A percentile compares a stretch with the other conserved stretches of the same genome.
Conservation (phyloP, 2,888 invertebrate genomes). For the Ctena decussata region DNA sequence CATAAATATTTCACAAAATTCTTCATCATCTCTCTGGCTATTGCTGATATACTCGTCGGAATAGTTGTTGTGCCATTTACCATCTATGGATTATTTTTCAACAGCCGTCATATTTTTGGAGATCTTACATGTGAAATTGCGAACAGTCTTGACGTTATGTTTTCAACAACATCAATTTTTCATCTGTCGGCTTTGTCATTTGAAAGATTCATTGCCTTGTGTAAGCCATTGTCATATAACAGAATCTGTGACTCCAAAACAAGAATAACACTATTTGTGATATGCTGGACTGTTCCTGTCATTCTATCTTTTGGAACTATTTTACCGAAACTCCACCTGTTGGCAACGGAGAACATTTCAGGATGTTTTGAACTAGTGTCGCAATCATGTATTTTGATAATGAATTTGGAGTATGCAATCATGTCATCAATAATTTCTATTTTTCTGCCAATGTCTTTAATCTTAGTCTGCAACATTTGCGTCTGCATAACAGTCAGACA, state of each 20-base stretch:
- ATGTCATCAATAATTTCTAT: constrained; percentile 23
- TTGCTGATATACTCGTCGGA: constrained; percentile 41
- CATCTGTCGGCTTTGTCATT: constrained; percentile 44
- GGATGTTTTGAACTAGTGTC: background rate
- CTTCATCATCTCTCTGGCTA: constrained; percentile 38
- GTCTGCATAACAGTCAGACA: background rate
- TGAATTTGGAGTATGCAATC: constrained; percentile 25
- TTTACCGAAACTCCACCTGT: constrained; percentile 22
- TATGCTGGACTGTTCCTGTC: constrained; percentile 23
- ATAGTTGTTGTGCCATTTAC: constrained; percentile 45
- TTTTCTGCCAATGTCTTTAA: constrained; percentile 26
- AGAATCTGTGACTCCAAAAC: constrained; percentile 24
- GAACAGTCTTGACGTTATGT: constrained; percentile 42
- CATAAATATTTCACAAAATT: constrained; percentile 43
- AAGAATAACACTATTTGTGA: constrained; percentile 1
- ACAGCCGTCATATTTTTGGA: constrained; percentile 12
- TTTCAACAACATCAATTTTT: constrained; percentile 41
- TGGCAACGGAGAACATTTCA: background rate
- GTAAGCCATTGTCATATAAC: constrained; percentile 33
- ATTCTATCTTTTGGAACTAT: constrained; percentile 41
- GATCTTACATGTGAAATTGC: constrained; percentile 27
- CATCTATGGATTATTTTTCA: constrained; percentile 24
- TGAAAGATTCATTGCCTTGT: constrained; percentile 44
- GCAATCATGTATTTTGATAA: constrained; percentile 13
- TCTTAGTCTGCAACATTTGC: constrained; percentile 25